phyloP scores from a whole-genome alignment of 2,797 vertebrate genomes.

The Anisognathus igniventris region DNA sequence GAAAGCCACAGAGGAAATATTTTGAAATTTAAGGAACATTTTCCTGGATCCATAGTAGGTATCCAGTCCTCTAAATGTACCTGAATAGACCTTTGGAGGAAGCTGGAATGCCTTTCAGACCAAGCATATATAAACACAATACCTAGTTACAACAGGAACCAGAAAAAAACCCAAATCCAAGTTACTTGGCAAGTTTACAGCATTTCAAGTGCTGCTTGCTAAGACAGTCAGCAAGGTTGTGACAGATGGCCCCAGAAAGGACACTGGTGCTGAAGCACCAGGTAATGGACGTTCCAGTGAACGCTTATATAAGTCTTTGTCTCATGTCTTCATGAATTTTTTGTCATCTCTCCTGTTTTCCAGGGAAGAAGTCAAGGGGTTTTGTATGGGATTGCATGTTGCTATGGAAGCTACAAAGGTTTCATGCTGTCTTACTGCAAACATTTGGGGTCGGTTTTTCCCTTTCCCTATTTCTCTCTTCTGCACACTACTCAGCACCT shows the following conservation, averaged over 20 bases:
- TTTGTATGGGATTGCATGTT: background rate
- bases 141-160: background rate
- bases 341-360: background rate
- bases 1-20: background rate
- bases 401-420: background rate
- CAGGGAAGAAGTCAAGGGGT: background rate
- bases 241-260: fast-evolving
- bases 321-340: background rate
- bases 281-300: background rate
- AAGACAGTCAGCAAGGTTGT: background rate
- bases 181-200: background rate
- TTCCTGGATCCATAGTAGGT: background rate
- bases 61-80: background rate
- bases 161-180: background rate
- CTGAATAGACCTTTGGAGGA: background rate
- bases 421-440: background rate
- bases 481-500: background rate
- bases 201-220: background rate
- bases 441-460: background rate
- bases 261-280: background rate
- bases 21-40: background rate
- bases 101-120: background rate
- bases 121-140: background rate
- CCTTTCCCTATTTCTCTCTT: background rate
- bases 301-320: background rate